Evolutionary conservation across 2,113 vertebrate genomes (phyloP).

Genomic region (Trogon melanurus): DNA sequence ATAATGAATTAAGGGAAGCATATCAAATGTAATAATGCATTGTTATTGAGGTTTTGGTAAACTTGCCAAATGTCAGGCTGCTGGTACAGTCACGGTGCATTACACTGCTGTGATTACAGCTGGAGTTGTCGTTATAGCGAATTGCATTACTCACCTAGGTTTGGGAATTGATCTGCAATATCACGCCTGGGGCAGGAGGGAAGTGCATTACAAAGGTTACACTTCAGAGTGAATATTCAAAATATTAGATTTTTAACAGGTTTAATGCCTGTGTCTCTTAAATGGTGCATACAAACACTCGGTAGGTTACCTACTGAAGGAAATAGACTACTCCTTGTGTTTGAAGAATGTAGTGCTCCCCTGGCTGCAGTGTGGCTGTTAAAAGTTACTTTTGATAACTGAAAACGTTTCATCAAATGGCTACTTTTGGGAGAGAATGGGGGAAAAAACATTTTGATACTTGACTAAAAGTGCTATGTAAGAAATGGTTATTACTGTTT

Average conservation of each 20-base stretch:
- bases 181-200: not conserved
- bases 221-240: constrained; percentile 14
- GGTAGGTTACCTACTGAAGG: not conserved
- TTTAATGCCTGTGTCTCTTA: not conserved
- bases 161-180: constrained; percentile 22
- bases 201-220: constrained; percentile 15
- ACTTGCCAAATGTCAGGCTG: constrained; percentile 47
- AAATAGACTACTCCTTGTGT: not conserved
- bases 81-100: not conserved
- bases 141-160: constrained; percentile 23
- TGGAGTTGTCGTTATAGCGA: constrained; percentile 19
- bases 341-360: not conserved
- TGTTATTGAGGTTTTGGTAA: constrained; percentile 44
- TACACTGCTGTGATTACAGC: not conserved
- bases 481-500: not conserved
- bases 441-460: not conserved
- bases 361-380: not conserved
- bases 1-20: constrained; percentile 44
- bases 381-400: not conserved
- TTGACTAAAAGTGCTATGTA: not conserved
- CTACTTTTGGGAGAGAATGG: not conserved
- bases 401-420: not conserved
- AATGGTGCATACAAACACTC: not conserved
- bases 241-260: not conserved
- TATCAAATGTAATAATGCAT: constrained; percentile 32